Evolutionary conservation across 2,888 invertebrate genomes (phyloP), one percentile per base, ranked within the genome.

Genomic region (Watsonalla cultraria): DNA sequence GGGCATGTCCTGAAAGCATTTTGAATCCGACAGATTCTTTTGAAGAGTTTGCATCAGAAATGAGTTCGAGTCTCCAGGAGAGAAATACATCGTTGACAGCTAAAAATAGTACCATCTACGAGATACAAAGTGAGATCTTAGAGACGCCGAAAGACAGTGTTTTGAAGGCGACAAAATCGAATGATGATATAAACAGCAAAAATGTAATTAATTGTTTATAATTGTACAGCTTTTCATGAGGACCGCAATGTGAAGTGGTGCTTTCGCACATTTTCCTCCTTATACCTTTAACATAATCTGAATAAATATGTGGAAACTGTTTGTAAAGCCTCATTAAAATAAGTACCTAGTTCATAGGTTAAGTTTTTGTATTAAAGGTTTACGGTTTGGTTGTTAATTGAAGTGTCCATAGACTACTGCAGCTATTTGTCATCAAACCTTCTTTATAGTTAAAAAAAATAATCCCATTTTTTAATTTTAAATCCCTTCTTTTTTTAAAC

Each of bases 21-120:
- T 84, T 96, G 46, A 93, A 95, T 52, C 93, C 95, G 0, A 93
- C 94, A 7, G 94, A 94, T 78, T 93, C 93, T 15, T 93, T 94
- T 66, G 94, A 95, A 63, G 94, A 95, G 65, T 93, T 94, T 66
- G 94, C 93, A 47, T 86, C 87, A 8, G 93, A 93, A 74, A 93
- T 94, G 92, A 93, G 91, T 70, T 92, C 93, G 8, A 92, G 92
- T 70, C 90, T 94, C 51, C 92, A 92, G 64, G 93, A 94, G 7
- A 80, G 87, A n/a, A 75, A 78, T 58, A 78, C 80, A 60, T 89
- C 90, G 58, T 88, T 93, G 59, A 86, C 86, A 52, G 86, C 86
- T 39, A 92, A 91, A 61, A 87, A 84, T n/a, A 91, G 92, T 68
- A 93, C 92, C 49, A 93, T 93, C 54, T 91, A 84, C 68, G 92